A percentile compares a stretch with the other conserved stretches of the same genome.
Evolutionary conservation across 1,140 invertebrate genomes (phyloP).

Genomic region (Aporrectodea caliginosa): DNA sequence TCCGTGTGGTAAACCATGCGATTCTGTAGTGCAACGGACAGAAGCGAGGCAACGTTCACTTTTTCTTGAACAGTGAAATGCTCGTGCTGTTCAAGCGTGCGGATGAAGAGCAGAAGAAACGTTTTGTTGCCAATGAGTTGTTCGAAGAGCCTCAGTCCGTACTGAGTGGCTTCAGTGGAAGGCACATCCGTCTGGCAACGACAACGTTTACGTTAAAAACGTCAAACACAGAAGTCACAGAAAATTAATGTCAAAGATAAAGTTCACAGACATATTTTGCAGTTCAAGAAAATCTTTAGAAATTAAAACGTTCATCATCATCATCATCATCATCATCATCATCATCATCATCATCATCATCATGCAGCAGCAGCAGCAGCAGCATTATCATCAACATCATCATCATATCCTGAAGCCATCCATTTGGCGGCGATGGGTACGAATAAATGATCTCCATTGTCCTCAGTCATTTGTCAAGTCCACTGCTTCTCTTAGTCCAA

Average conservation of each 20-base stretch:
- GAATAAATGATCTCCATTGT: too few species aligned
- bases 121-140: conserved; percentile 97
- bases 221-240: too few species aligned
- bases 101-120: conserved; percentile 83
- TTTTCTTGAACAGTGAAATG: conserved; percentile 82
- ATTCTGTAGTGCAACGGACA: conserved; percentile 97
- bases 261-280: neutral
- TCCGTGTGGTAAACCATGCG: conserved; percentile 99
- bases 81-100: conserved; percentile 94
- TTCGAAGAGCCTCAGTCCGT: conserved; percentile 87
- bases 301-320: neutral
- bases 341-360: conserved; percentile 5
- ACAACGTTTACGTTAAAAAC: too few species aligned
- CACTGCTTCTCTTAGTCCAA: too few species aligned
- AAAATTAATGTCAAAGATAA: neutral
- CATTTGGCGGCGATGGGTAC: too few species aligned
- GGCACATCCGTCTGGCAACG: conserved; percentile 32
- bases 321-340: neutral
- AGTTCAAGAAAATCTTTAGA: neutral
- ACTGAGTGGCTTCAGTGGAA: conserved; percentile 60
- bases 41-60: conserved; percentile 96
- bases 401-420: too few species aligned
- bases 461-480: too few species aligned
- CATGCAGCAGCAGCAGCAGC: too few species aligned
- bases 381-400: too few species aligned